Base-by-base conservation (phyloP, 2,888 invertebrate genomes). In the Drosophila meridionalis region DNA sequence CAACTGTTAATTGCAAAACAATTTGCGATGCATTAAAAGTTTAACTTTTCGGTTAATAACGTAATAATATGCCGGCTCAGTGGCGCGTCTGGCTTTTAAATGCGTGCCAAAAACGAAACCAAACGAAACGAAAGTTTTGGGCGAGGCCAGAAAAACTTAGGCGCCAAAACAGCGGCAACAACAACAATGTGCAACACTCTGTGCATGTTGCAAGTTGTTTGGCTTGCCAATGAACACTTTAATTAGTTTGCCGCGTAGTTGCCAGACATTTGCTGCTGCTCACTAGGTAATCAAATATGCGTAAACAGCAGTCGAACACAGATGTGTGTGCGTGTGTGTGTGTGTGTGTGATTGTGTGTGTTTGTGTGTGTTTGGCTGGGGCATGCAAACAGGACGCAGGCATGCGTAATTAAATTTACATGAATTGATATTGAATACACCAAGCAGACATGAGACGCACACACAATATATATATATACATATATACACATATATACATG, bases 381-480 rank as follows among this genome's bases (percentile, higher is more conserved):
- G 62, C 73, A 78, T 80, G 82, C 87, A 84, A 87, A 84, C 84
- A 89, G 65, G 85, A 73, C 66, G 85, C 83, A 75, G 77, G 88
- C 85, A 89, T 80, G 89, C 87, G 87, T 87, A 88, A 87, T 87
- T 90, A 90, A 87, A 87, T 87, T 90, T 90, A 86, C 90, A 87
- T 87, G 90, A 87, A 86, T 88, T 85, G 84, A 84, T 85, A 85
- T 85, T 87, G 88, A 89, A 78, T 82, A 84, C 71, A 74, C 68
- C 47, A 71, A 42, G 55, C 60, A 68, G 52, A 76, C 52, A 77
- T 57, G 48, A 52, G 38, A 65, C 62, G 42, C 26, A n/a, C 50
- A 52, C 48, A 61, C 42, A 20, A 50, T 45, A 38, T 48, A 38
- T 28, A 56, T 48, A n/a, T 36, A 36, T 3, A 36, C 9, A 9